These are phyloP conservation scores for Rambutsinella grinnellia DNA, from an alignment of 2,888 invertebrate species.

Conservation along the genomic window DNA sequence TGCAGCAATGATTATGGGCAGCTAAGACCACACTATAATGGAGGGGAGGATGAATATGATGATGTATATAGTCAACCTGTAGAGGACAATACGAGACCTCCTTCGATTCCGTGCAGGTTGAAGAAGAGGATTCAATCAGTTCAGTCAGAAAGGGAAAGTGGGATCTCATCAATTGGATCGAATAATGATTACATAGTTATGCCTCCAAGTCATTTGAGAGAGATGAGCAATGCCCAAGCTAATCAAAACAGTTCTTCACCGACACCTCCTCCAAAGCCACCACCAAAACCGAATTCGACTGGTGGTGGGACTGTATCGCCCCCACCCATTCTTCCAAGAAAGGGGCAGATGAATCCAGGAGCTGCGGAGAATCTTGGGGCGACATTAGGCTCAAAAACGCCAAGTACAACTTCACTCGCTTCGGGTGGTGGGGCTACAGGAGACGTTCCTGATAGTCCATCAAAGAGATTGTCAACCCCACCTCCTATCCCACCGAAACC, in stretches of 20 bases:
- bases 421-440: slow-evolving; percentile 20
- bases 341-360: slow-evolving; percentile 19
- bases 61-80: slow-evolving; percentile 83
- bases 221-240: slow-evolving; percentile 52
- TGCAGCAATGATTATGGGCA: slow-evolving; percentile 73
- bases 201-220: slow-evolving; percentile 62
- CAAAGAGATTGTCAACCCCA: slow-evolving; percentile 34
- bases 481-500: slow-evolving; percentile 63
- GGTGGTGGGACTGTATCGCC: slow-evolving; percentile 36
- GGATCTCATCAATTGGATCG: neutral
- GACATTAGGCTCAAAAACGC: slow-evolving; percentile 36
- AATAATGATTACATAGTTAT: slow-evolving; percentile 63
- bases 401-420: slow-evolving; percentile 42
- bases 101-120: slow-evolving; percentile 58
- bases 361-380: neutral
- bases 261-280: slow-evolving; percentile 43
- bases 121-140: slow-evolving; percentile 26
- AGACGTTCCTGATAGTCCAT: slow-evolving; percentile 23
- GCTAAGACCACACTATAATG: slow-evolving; percentile 68
- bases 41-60: slow-evolving; percentile 73
- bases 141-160: slow-evolving; percentile 5
- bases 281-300: slow-evolving; percentile 34
- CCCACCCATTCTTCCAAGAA: slow-evolving; percentile 52
- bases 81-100: slow-evolving; percentile 67
- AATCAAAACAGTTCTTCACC: slow-evolving; percentile 21